Percentiles rank a stretch among this genome's conserved stretches.
Conservation (phyloP, 2,797 vertebrate genomes). For the Lophura swinhoii region DNA sequence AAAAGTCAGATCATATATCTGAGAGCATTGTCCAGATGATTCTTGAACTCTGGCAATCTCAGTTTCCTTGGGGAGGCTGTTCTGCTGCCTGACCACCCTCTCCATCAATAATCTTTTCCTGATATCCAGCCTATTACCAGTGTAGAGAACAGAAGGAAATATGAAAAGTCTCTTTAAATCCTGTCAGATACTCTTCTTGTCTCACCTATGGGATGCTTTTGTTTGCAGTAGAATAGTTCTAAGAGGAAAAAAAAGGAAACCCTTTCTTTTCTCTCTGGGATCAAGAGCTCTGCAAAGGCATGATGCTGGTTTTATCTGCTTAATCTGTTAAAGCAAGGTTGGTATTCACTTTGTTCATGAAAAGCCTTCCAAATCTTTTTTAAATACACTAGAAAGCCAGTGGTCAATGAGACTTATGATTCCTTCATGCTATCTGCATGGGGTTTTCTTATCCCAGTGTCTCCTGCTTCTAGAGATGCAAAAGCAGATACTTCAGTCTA, state of each 20-base stretch:
- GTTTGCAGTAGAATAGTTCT: slow-evolving; percentile 32
- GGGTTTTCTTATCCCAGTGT: not conserved
- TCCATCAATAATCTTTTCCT: too few species aligned
- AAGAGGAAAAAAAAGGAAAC: slow-evolving; percentile 15
- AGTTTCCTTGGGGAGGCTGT: too few species aligned
- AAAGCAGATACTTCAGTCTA: not conserved
- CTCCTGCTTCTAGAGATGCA: not conserved
- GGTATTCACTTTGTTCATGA: not conserved
- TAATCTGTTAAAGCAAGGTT: slow-evolving; percentile 18
- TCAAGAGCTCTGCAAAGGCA: slow-evolving; percentile 24
- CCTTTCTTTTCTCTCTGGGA: slow-evolving; percentile 30
- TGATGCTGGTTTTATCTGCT: not conserved
- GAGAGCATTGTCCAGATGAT: too few species aligned
- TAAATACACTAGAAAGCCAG: not conserved
- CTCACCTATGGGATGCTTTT: slow-evolving; percentile 9
- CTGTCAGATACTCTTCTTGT: not conserved
- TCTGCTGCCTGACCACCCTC: too few species aligned
- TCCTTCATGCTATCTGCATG: not conserved
- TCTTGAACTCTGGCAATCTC: too few species aligned
- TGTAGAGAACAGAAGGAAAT: not conserved
- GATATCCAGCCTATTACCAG: not conserved
- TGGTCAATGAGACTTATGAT: not conserved
- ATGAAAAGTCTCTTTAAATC: not conserved
- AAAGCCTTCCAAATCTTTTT: not conserved
- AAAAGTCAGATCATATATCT: too few species aligned